Evolutionary conservation across 2,797 vertebrate genomes (phyloP).

Genomic region (Dryobates pubescens): DNA sequence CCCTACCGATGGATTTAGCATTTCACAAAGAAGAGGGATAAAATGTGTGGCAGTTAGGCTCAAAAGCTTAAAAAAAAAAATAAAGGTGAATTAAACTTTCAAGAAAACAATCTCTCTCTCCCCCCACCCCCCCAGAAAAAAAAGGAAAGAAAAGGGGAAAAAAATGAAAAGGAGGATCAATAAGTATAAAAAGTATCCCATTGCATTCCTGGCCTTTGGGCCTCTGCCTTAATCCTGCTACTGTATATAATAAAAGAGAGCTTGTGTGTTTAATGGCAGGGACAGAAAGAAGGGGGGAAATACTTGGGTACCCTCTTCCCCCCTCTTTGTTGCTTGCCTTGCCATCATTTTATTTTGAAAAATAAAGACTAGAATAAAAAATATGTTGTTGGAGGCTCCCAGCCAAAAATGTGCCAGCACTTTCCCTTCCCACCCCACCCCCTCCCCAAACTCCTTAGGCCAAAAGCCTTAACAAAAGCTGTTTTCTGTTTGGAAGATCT

Average conservation of each 20-base stretch:
- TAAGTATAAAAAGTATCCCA: conserved; percentile 72
- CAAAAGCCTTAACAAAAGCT: conserved; percentile 71
- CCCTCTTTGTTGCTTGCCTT: conserved; percentile 48
- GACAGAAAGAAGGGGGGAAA: conserved; percentile 10
- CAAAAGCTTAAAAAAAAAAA: conserved; percentile 67
- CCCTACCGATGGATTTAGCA: conserved; percentile 80
- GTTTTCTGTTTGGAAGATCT: conserved; percentile 71
- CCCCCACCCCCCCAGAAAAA: conserved; percentile 27
- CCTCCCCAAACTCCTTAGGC: conserved; percentile 52
- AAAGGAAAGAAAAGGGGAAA: conserved; percentile 17
- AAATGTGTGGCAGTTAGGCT: conserved; percentile 79
- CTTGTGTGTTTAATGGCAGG: conserved; percentile 2
- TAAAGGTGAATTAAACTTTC: conserved; percentile 78
- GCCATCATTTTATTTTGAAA: conserved; percentile 66
- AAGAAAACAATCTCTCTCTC: conserved; percentile 72
- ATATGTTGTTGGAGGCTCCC: conserved; percentile 66
- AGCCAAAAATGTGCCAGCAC: conserved; percentile 74
- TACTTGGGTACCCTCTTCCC: conserved; percentile 34
- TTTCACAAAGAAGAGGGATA: conserved; percentile 81
- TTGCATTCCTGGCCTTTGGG: conserved; percentile 66
- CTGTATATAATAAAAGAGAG: conserved; percentile 58
- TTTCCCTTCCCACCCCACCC: conserved; percentile 39
- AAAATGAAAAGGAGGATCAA: conserved; percentile 64
- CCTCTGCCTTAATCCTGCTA: conserved; percentile 54
- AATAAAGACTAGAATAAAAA: conserved; percentile 70